These are phyloP conservation scores for Carabus problematicus DNA, from an alignment of 2,888 invertebrate genomes.

Conservation along the genomic window DNA sequence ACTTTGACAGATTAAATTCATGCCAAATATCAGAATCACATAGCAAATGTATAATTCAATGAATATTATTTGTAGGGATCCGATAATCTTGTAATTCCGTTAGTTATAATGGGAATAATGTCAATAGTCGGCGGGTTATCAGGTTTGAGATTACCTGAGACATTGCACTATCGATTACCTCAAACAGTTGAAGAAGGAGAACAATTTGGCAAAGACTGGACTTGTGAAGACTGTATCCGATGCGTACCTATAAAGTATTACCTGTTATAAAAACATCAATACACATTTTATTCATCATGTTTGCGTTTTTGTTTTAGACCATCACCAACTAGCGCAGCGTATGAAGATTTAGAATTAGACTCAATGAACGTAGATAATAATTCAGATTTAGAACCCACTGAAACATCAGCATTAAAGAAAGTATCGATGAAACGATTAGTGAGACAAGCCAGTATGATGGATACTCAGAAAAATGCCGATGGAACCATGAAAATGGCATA, in stretches of 20 bases:
- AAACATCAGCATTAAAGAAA: conserved; percentile 56
- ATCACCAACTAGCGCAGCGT: conserved; percentile 66
- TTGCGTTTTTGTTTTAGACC: conserved; percentile 59
- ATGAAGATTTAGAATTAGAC: conserved; percentile 75
- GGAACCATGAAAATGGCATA: conserved; percentile 86
- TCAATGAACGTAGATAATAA: conserved; percentile 60
- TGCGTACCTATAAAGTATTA: conserved; percentile 74
- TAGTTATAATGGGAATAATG: conserved; percentile 84
- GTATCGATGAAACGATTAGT: conserved; percentile 74
- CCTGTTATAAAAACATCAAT: conserved; percentile 4
- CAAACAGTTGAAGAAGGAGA: conserved; percentile 90
- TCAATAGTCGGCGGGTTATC: conserved; percentile 83
- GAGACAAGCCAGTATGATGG: conserved; percentile 81
- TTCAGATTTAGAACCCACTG: conserved; percentile 61
- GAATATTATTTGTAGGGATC: conserved; percentile 69
- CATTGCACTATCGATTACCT: conserved; percentile 80
- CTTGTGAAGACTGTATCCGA: conserved; percentile 73
- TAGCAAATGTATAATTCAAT: conserved; percentile 14
- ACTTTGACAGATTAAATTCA: too few relatives aligned
- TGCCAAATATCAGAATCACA: too few relatives aligned
- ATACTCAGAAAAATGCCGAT: conserved; percentile 79
- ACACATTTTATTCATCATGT: conserved; percentile 3
- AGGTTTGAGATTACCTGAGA: conserved; percentile 83
- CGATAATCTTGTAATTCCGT: conserved; percentile 81
- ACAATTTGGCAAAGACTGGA: conserved; percentile 84